Conservation (phyloP, 2,888 invertebrate species). For the Cheilosia soror region DNA sequence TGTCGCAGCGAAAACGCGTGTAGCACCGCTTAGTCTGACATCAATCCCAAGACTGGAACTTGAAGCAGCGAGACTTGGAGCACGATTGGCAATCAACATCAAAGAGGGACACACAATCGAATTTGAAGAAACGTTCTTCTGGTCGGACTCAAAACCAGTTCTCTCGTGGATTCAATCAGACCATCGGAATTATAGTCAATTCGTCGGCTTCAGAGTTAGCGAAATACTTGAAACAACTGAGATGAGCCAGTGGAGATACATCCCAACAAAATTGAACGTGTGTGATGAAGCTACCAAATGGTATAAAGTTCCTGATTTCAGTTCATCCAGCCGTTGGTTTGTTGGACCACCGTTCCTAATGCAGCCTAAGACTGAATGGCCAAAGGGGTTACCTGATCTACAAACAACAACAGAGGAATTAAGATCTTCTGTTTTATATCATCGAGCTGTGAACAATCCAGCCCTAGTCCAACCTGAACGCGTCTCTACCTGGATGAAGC, state of each 20-base stretch:
- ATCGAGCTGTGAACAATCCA: too few relatives aligned
- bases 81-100: conserved; percentile 57
- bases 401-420: background rate
- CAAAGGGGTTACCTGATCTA: background rate
- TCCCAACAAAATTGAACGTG: too few relatives aligned
- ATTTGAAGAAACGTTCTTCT: conserved; percentile 63
- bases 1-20: conserved; percentile 73
- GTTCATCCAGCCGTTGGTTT: too few relatives aligned
- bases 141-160: conserved; percentile 77
- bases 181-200: too few relatives aligned
- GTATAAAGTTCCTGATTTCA: too few relatives aligned
- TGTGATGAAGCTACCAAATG: too few relatives aligned
- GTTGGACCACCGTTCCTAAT: too few relatives aligned
- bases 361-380: background rate
- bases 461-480: too few relatives aligned
- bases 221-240: too few relatives aligned
- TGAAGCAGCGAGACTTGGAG: conserved; percentile 75
- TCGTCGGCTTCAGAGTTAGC: too few relatives aligned
- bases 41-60: conserved; percentile 77
- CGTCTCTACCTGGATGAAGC: too few relatives aligned
- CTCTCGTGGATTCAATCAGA: conserved; percentile 76
- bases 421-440: conserved; percentile 1
- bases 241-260: too few relatives aligned
- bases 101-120: conserved; percentile 42
- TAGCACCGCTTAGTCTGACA: conserved; percentile 73